Evolutionary conservation across 2,888 invertebrate genomes (phyloP).

Genomic region (Hydroisotoma schaefferi): DNA sequence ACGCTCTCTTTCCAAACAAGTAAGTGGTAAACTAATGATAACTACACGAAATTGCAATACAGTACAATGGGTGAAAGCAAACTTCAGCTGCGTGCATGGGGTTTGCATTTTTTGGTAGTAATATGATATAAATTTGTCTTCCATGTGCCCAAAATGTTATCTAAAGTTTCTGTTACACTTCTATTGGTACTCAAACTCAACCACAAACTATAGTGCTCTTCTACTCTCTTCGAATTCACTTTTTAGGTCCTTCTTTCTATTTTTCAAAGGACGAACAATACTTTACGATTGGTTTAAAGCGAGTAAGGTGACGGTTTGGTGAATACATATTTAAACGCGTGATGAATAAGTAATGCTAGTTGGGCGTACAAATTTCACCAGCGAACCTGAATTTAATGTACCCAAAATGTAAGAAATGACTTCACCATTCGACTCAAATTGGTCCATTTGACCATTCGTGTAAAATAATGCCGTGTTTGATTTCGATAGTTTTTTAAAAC

Average conservation of each 20-base stretch:
- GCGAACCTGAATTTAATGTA: no score
- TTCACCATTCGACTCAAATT: no score
- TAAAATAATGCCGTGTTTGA: neutral
- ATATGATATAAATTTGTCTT: neutral
- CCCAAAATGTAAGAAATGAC: no score
- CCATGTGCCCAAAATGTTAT: neutral
- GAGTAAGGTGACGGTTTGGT: neutral
- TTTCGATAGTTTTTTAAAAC: no score
- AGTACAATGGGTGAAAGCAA: no score
- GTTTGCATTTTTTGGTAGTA: neutral
- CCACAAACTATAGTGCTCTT: neutral
- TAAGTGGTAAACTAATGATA: no score
- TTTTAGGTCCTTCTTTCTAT: neutral
- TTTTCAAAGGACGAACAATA: neutral
- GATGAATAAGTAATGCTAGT: constrained; percentile 6
- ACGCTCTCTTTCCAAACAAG: no score
- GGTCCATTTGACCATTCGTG: neutral
- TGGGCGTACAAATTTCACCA: no score
- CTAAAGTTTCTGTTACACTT: neutral
- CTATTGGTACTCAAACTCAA: neutral
- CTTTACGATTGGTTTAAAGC: neutral
- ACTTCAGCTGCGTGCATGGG: no score
- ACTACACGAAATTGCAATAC: no score
- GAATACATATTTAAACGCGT: constrained; percentile 5
- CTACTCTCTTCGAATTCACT: neutral